These are phyloP conservation scores for Scrobipalpa atriplicella DNA, from an alignment of 2,888 invertebrate genomes.

Conservation along the genomic window DNA sequence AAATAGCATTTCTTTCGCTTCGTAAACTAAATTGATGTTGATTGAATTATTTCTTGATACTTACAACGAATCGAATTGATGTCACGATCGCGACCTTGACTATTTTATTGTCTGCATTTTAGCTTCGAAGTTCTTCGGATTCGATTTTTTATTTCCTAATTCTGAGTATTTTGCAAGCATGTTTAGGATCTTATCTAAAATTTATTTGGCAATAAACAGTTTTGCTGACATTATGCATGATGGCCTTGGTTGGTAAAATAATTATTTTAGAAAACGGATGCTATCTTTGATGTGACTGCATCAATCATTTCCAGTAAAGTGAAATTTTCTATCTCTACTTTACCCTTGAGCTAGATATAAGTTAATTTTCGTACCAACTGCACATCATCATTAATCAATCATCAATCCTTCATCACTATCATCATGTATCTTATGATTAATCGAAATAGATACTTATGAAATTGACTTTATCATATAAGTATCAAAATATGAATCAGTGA, in stretches of 20 bases:
- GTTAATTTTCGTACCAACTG: background rate
- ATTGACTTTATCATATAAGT: no score
- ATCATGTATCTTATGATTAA: background rate
- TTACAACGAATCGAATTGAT: background rate
- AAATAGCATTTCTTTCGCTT: background rate
- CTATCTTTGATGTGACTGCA: no score
- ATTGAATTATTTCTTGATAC: conserved; percentile 1
- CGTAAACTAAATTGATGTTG: background rate
- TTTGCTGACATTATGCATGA: no score
- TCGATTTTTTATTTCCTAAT: background rate
- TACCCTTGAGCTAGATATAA: conserved; percentile 4
- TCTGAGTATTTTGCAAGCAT: no score
- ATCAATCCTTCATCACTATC: background rate
- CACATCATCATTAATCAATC: conserved; percentile 18
- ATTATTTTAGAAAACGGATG: no score
- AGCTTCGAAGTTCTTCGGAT: background rate
- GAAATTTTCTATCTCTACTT: background rate
- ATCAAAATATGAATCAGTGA: background rate
- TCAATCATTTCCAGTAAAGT: background rate
- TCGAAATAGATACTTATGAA: no score
- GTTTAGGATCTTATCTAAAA: no score
- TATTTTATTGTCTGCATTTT: background rate
- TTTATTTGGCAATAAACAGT: no score
- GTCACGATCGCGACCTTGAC: background rate
- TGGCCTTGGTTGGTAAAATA: no score